Evolutionary conservation across 2,888 invertebrate genomes (phyloP), one percentile per base, ranked within the genome.

Genomic region (Oscheius sp.): DNA sequence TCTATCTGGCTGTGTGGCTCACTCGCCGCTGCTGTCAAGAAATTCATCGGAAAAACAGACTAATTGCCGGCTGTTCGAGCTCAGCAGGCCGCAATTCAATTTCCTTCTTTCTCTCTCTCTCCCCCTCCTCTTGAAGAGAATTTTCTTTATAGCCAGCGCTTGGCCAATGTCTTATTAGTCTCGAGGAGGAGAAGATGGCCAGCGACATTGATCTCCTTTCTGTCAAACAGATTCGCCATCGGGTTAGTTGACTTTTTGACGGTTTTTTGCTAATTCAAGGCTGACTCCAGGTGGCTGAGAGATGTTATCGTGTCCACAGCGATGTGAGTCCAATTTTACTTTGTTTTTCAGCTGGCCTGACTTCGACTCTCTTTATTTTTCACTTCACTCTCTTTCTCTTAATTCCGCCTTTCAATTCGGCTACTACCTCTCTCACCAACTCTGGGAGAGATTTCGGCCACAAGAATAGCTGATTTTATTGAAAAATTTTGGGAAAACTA

Each of bases 231-330:
- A 64, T 64, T 34, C 64, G 50, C 8, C 64, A 48, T 34, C 48
- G 50, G 50, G 64, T 64, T 15, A 50, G 64, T 64, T n/a, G n/a
- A 6, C 2, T 8, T 8, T 27, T 31, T n/a, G 10, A 3, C 3
- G 17, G 3, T 8, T 25, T 20, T 10, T 4, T 12, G 27, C 17
- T 20, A 29, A 29, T 10, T 17, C 8, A 33, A 31, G 4, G 5
- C 8, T 15, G 20, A 6, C 48, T 64, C 2, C 48, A 64, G 64
- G 64, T 64, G 12, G 64, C 64, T 23, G 64, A 64, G 27, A 29
- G 64, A 34, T 64, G 64, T 25, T 64, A 64, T 25, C 64, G 64
- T 17, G 64, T 64, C 2, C 64, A 64, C 33, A 64, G 64, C 20
- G 64, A 64, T 20, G 64, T 64, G 37, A 50, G 64, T 64, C 31